Percentiles rank a stretch among this genome's conserved stretches.
These are phyloP conservation scores for Lophius americanus DNA, from an alignment of 2,797 vertebrate genomes.

Conservation along the genomic window DNA sequence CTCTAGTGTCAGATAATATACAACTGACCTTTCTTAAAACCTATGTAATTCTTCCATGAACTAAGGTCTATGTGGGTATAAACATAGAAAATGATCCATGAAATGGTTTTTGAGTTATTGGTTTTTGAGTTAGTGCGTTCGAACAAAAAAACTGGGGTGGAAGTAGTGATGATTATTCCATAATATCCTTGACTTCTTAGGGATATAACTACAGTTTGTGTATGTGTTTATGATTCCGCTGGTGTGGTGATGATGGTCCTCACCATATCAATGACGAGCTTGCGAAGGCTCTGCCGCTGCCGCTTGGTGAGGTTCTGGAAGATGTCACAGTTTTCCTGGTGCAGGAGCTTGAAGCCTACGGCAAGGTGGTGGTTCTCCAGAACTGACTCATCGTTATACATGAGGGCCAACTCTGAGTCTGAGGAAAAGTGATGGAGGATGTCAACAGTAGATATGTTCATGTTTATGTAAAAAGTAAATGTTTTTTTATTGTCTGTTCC, in stretches of 20 bases:
- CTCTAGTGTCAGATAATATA: no score
- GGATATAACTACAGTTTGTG: background rate
- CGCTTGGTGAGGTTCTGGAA: conserved; percentile 98
- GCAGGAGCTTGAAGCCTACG: conserved; percentile 95
- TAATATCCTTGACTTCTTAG: no score
- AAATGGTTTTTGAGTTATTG: no score
- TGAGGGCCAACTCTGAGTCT: conserved; percentile 97
- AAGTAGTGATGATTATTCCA: no score
- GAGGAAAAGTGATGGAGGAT: background rate
- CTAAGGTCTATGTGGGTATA: no score
- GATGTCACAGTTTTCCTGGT: conserved; percentile 97
- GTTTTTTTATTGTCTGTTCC: background rate
- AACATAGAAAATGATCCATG: no score
- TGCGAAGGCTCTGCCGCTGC: conserved; percentile 93
- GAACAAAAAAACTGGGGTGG: no score
- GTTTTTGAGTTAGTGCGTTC: no score
- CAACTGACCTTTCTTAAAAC: no score
- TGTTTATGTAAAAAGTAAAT: background rate
- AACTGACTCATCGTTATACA: conserved; percentile 98
- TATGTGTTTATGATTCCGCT: background rate
- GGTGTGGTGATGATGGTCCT: conserved; percentile 22
- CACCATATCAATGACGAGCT: conserved; percentile 98
- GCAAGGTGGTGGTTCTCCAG: conserved; percentile 98
- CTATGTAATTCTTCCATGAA: no score
- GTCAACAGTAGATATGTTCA: background rate